Evolutionary conservation across 2,888 invertebrate genomes (phyloP).

Genomic region (Endotricha flammealis): DNA sequence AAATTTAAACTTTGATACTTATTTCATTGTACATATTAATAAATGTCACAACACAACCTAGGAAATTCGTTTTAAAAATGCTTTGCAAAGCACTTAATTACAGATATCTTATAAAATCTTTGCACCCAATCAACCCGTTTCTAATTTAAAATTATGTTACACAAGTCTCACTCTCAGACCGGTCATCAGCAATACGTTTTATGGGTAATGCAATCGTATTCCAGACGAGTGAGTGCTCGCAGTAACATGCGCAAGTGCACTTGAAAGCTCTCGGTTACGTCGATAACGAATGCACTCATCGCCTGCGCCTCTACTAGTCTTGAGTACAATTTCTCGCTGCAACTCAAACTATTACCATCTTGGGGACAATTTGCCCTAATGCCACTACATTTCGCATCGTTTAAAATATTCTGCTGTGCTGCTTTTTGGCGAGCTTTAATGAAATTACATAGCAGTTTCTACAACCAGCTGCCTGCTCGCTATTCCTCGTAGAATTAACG

Average conservation of each 20-base stretch:
- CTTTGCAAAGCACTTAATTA: no score
- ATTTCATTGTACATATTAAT: no score
- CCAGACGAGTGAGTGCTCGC: neutral
- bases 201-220: neutral
- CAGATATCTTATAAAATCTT: no score
- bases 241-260: slow-evolving; percentile 2
- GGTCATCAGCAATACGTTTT: slow-evolving; percentile 1
- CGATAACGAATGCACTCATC: slow-evolving; percentile 10
- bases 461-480: neutral
- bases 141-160: neutral
- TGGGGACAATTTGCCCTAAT: slow-evolving; percentile 69
- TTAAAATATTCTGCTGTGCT: slow-evolving; percentile 42
- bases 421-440: slow-evolving; percentile 21
- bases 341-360: slow-evolving; percentile 57
- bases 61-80: no score
- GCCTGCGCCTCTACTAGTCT: slow-evolving; percentile 15
- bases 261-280: neutral
- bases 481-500: slow-evolving; percentile 6
- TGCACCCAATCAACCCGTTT: neutral
- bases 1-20: no score
- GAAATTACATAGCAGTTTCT: slow-evolving; percentile 11
- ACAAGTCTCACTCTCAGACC: neutral
- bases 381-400: slow-evolving; percentile 49
- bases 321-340: slow-evolving; percentile 70
- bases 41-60: no score